These are phyloP conservation scores for Nymphalis urticae DNA, from an alignment of 2,888 invertebrate genomes.

Conservation along the genomic window DNA sequence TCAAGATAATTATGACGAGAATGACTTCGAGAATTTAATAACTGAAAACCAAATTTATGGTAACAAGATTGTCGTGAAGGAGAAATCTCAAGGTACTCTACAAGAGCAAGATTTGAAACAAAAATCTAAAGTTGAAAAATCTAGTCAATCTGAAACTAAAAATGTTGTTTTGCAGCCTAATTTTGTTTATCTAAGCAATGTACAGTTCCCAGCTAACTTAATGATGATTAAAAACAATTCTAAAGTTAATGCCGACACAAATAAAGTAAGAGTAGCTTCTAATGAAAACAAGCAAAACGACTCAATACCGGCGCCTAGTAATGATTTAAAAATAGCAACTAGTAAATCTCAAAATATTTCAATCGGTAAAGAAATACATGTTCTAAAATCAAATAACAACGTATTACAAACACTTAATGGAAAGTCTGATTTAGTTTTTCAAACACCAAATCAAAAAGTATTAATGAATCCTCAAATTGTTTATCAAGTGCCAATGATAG, in stretches of 20 bases:
- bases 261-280: constrained; percentile 47
- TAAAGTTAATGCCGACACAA: constrained; percentile 54
- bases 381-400: constrained; percentile 62
- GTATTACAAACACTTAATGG: constrained; percentile 56
- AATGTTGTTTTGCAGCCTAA: constrained; percentile 71
- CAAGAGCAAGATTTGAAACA: constrained; percentile 70
- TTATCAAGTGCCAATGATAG: constrained; percentile 69
- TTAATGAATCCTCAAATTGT: constrained; percentile 69
- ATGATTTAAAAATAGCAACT: constrained; percentile 47
- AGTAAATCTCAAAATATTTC: constrained; percentile 45
- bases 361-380: constrained; percentile 59
- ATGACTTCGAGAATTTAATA: constrained; percentile 80
- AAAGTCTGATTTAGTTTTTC: constrained; percentile 58
- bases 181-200: constrained; percentile 72
- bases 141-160: constrained; percentile 55
- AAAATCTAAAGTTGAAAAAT: constrained; percentile 55
- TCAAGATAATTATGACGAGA: constrained; percentile 76
- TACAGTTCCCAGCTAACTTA: constrained; percentile 71
- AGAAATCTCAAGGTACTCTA: constrained; percentile 70
- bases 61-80: constrained; percentile 81
- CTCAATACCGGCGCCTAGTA: constrained; percentile 33
- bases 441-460: constrained; percentile 62
- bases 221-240: constrained; percentile 73
- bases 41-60: constrained; percentile 81
- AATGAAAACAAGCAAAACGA: constrained; percentile 58